A percentile compares a stretch with the other conserved stretches of the same genome.
Conservation (phyloP, 2,797 vertebrate species). For the Psittacula echo region DNA sequence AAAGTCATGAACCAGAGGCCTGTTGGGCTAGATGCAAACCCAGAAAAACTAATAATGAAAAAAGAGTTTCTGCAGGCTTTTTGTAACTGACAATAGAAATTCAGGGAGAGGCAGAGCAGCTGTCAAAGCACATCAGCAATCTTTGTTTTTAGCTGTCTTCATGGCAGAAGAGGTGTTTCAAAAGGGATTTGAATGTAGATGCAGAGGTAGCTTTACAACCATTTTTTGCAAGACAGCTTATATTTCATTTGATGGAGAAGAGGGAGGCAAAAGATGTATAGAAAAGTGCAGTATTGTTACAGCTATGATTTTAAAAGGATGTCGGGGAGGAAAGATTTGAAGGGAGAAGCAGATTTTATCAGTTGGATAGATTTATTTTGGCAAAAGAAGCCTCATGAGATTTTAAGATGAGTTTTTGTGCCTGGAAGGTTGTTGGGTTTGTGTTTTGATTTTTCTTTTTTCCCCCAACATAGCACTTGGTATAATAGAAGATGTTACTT, state of each 20-base stretch:
- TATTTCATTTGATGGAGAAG: neutral
- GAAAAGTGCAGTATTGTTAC: neutral
- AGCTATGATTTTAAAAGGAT: constrained; percentile 4
- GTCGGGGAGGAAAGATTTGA: neutral
- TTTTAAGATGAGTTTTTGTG: neutral
- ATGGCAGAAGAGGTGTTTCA: neutral
- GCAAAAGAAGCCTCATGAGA: neutral
- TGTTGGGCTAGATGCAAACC: neutral
- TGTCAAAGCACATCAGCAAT: neutral
- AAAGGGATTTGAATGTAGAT: neutral
- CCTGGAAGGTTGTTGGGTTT: neutral
- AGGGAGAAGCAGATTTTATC: constrained; percentile 2
- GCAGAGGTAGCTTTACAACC: neutral
- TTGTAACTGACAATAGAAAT: neutral
- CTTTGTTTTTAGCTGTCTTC: neutral
- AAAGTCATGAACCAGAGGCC: neutral
- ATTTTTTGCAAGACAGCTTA: neutral
- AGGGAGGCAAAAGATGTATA: neutral
- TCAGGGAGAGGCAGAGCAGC: neutral
- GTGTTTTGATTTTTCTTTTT: neutral
- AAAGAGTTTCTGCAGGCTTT: neutral
- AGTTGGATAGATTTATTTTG: neutral
- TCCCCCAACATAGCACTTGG: neutral
- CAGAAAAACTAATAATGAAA: neutral
- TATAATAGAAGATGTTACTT: neutral